Conservation (phyloP, 2,888 invertebrate genomes). For the Hololepta plana region DNA sequence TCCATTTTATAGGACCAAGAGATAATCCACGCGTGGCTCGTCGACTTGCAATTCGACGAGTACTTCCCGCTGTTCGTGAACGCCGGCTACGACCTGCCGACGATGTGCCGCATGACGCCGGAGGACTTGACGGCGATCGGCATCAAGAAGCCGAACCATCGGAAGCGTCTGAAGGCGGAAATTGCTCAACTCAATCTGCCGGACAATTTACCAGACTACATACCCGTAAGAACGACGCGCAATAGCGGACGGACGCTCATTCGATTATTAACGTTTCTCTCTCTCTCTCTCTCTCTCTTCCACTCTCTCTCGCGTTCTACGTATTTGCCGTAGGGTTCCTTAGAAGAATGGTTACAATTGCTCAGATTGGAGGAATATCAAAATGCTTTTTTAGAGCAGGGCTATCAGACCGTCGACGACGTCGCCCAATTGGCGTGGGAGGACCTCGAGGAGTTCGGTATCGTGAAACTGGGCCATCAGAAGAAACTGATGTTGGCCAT, state of each 20-base stretch:
- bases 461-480: conserved; percentile 88
- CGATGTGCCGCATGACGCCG: conserved; percentile 97
- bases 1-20: conserved; percentile 75
- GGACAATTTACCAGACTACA: conserved; percentile 88
- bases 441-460: conserved; percentile 94
- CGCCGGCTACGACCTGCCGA: conserved; percentile 94
- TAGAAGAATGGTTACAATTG: conserved; percentile 88
- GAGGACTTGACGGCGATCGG: conserved; percentile 80
- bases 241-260: neutral
- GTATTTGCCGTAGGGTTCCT: conserved; percentile 46
- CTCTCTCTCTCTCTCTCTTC: neutral
- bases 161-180: conserved; percentile 90
- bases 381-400: conserved; percentile 76
- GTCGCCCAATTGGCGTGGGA: conserved; percentile 96
- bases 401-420: conserved; percentile 84
- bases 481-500: conserved; percentile 95
- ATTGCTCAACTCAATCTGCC: conserved; percentile 87
- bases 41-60: conserved; percentile 86
- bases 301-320: neutral
- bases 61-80: conserved; percentile 85
- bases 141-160: conserved; percentile 93
- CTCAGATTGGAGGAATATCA: conserved; percentile 86
- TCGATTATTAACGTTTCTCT: conserved; percentile 1
- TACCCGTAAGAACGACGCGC: conserved; percentile 51
- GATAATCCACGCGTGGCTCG: conserved; percentile 86